A percentile compares a stretch with the other conserved stretches of the same genome.
Conservation (phyloP, 2,113 vertebrate genomes). For the Alosa alosa region DNA sequence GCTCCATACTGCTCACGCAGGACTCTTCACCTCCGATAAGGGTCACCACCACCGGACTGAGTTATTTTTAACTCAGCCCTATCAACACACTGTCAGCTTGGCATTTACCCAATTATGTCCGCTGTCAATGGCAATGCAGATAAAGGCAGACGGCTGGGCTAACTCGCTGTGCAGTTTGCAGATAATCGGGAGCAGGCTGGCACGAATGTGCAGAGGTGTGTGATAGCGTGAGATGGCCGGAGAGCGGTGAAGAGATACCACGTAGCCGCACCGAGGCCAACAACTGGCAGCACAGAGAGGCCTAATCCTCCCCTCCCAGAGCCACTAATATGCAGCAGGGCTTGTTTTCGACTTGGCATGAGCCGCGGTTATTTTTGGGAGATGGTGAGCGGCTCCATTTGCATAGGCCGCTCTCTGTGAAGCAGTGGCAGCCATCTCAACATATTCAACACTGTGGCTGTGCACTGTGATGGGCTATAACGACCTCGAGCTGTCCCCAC, state of each 20-base stretch:
- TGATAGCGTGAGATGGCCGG: constrained; percentile 20
- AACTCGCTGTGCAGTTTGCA: constrained; percentile 34
- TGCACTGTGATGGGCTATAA: neutral
- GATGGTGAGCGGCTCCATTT: constrained; percentile 55
- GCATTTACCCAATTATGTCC: constrained; percentile 31
- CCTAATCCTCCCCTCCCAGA: constrained; percentile 60
- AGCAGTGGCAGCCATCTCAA: constrained; percentile 21
- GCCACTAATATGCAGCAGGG: constrained; percentile 50
- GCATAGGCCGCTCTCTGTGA: constrained; percentile 30
- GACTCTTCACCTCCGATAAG: constrained; percentile 12
- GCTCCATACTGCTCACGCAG: neutral
- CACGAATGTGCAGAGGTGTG: neutral
- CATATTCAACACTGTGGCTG: neutral
- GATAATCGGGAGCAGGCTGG: constrained; percentile 27
- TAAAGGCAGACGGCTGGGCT: constrained; percentile 48
- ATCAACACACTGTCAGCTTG: constrained; percentile 35
- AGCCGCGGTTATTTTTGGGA: constrained; percentile 70
- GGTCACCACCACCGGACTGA: constrained; percentile 8
- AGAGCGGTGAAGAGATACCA: constrained; percentile 26
- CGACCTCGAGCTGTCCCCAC: neutral
- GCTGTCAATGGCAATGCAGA: constrained; percentile 25
- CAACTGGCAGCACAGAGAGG: constrained; percentile 66
- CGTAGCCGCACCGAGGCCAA: constrained; percentile 41
- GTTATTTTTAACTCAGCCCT: constrained; percentile 40
- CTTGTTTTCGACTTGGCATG: constrained; percentile 61